Evolutionary conservation across 2,888 invertebrate genomes (phyloP), one percentile per base, ranked within the genome.

Genomic region (Cetonia aurata): DNA sequence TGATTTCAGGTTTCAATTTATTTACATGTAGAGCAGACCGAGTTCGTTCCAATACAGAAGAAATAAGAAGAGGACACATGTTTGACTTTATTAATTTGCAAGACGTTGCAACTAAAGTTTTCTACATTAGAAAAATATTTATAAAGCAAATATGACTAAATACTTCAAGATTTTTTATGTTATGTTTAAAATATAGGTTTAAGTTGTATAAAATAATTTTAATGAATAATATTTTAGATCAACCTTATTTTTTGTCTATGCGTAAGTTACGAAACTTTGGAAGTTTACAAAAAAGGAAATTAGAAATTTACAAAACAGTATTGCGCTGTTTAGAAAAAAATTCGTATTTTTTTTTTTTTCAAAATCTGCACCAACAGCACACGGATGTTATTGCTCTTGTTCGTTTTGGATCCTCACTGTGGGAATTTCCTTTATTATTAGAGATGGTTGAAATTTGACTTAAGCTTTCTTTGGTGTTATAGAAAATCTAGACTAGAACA

Each of bases 1-100:
- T 72, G 66, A 73, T 83, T 84, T 70, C 83, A 89, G 89, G 81
- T 94, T 91, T 83, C 90, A 90, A 81, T 91, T 91, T 78, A 89
- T 89, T 76, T 91, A 91, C 79, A 90, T 90, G 90, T 90, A 86
- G 87, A 71, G 70, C 19, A 42, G 19, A 42, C 37, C 44, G 25
- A 25, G n/a, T 10, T 41, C 62, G 46, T 46, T 41, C 41, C 37
- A 37, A 37, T 41, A n/a, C 10, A 37, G 8, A 13, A 6, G 62
- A 46, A 25, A 33, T 13, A 25, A 25, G 10, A 33, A 33, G 37
- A 37, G 37, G 10, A 3, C 10, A 37, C 37, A 33, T 33, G 10
- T 37, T 9, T 37, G 31, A 65, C 37, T 65, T 50, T 19, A 3
- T n/a, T 33, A 50, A 50, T 37, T 65, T 65, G 41, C 41, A 50